These are phyloP conservation scores for Rhineura floridana DNA, from an alignment of 2,113 vertebrate genomes.

Conservation along the genomic window DNA sequence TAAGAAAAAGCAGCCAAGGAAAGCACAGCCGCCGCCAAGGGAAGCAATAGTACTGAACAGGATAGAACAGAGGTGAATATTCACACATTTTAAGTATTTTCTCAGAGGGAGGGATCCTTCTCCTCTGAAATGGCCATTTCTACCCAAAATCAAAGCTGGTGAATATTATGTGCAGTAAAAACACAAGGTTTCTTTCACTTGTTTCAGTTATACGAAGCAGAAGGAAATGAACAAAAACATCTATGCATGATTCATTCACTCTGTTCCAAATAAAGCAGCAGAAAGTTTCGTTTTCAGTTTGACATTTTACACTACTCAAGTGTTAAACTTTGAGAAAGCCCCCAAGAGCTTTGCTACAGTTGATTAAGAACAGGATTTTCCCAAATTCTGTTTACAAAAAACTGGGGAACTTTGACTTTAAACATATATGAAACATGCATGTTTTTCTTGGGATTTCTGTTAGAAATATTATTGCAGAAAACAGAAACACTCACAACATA, in stretches of 20 bases:
- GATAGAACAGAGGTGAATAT: background rate
- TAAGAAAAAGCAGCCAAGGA: background rate
- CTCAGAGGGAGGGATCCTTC: too few relatives aligned
- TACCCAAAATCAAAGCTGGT: background rate
- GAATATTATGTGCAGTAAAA: background rate
- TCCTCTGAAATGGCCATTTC: background rate
- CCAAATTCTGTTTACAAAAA: slow-evolving; percentile 62
- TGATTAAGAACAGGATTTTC: slow-evolving; percentile 70
- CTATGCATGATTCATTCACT: background rate
- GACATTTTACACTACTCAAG: slow-evolving; percentile 21
- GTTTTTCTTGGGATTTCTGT: slow-evolving; percentile 48
- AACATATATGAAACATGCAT: slow-evolving; percentile 34
- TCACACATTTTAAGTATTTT: background rate
- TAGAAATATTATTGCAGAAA: slow-evolving; percentile 29
- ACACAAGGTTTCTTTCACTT: background rate
- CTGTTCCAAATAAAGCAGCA: background rate
- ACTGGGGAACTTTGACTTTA: slow-evolving; percentile 42
- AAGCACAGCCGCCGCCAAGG: background rate
- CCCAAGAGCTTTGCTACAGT: slow-evolving; percentile 36
- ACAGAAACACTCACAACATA: background rate
- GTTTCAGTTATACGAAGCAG: background rate
- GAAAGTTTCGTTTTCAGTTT: slow-evolving; percentile 56
- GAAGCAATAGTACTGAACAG: background rate
- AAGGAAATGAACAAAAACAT: background rate
- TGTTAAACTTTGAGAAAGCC: slow-evolving; percentile 54